Evolutionary conservation across 2,113 vertebrate genomes (phyloP).

Genomic region (Formicarius rufipectus): DNA sequence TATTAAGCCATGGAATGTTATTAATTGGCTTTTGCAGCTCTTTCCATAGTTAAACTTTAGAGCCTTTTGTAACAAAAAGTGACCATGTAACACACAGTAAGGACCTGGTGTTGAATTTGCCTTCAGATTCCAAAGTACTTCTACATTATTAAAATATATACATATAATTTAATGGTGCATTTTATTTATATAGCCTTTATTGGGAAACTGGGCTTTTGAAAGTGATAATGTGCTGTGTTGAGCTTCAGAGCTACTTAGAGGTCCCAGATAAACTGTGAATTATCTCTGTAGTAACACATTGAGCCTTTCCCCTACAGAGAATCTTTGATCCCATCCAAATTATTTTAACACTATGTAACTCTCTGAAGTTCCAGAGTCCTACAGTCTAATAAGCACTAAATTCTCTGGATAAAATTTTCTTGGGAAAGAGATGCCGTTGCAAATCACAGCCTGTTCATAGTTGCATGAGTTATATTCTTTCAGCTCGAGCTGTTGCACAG

Average conservation of each 20-base stretch:
- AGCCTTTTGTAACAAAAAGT: background rate
- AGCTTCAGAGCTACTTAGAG: constrained; percentile 1
- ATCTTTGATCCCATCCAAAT: background rate
- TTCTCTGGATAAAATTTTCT: background rate
- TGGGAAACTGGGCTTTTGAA: background rate
- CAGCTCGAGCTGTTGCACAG: background rate
- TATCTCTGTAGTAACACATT: background rate
- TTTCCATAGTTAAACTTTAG: background rate
- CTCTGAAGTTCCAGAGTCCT: background rate
- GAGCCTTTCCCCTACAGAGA: background rate
- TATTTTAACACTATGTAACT: background rate
- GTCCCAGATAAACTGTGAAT: background rate
- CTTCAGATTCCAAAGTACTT: background rate
- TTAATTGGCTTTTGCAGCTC: background rate
- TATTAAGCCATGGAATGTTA: background rate
- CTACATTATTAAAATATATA: background rate
- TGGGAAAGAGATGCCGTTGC: background rate
- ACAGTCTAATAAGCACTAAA: background rate
- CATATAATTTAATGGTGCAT: background rate
- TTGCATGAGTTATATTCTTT: background rate
- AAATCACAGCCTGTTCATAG: background rate
- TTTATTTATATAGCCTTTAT: background rate
- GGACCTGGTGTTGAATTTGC: background rate
- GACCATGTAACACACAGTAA: background rate
- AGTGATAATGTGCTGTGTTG: background rate